phyloP scores from a whole-genome alignment of 2,797 vertebrate species.

The Acanthurus tractus region DNA sequence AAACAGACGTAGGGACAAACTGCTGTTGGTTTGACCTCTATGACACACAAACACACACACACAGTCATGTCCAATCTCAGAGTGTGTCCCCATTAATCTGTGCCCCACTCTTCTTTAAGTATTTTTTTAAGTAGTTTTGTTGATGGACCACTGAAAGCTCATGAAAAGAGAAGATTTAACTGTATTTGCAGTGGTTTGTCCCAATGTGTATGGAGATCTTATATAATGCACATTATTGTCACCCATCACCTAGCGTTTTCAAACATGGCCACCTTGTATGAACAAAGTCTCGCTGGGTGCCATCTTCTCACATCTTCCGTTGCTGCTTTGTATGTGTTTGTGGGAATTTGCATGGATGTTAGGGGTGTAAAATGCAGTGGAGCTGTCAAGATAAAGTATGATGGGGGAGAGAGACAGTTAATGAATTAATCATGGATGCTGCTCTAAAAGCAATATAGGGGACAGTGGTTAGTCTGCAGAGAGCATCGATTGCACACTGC shows the following conservation, averaged over 20 bases:
- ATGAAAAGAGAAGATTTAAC: no score
- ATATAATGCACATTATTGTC: no score
- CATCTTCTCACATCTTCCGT: not conserved
- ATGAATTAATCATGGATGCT: conserved; percentile 81
- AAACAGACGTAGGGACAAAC: conserved; percentile 15
- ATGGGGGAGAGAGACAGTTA: conserved; percentile 45
- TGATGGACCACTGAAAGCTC: no score
- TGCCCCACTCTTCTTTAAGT: no score
- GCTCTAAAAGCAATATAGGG: conserved; percentile 65
- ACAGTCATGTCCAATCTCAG: not conserved
- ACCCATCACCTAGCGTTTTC: not conserved
- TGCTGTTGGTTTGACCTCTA: conserved; percentile 53
- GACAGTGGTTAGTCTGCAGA: conserved; percentile 45
- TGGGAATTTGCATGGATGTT: not conserved
- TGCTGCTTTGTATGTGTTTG: not conserved
- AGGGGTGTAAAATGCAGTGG: conserved; percentile 22
- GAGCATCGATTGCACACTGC: conserved; percentile 73
- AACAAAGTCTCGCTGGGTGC: not conserved
- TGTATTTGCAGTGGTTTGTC: no score
- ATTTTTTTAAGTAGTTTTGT: no score
- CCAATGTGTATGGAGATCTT: no score
- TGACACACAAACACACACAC: conserved; percentile 18
- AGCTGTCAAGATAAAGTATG: conserved; percentile 45
- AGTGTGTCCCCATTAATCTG: not conserved
- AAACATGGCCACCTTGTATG: not conserved